Base-by-base conservation (phyloP, 2,797 vertebrate genomes). In the Fringilla coelebs region DNA sequence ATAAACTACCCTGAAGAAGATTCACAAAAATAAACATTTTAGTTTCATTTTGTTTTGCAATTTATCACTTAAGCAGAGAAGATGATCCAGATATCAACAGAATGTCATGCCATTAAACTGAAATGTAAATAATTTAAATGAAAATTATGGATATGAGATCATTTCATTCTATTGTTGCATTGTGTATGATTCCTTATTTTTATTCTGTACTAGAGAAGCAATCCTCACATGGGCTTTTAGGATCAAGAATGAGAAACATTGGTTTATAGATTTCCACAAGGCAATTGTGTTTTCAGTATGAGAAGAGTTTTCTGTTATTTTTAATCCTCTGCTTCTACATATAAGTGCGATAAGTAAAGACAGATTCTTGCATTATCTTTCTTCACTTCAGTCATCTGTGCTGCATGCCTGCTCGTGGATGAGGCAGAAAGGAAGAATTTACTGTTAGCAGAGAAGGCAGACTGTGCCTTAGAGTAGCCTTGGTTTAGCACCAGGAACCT, bases 1-100 rank as follows among this genome's bases (percentile, higher is more conserved):
- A 84, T 89, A 93, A 97, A 88, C 85, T 68, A n/a, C 91, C 72
- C 89, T 78, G 95, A 96, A 86, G 96, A 94, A 92, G 90, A 80
- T 38, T 67, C 82, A 54, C 49, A 86, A 91, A 96, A 93, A 93
- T 85, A 90, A 72, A 94, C 81, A 65, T 92, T 97, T 97, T 67
- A 95, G 46, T 71, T 90, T 66, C 3, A 36, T 98, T 98, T 90
- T 96, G 94, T 14, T 92, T 93, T 79, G 57, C 73, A 72, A 75
- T 65, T 91, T 92, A 28, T 75, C 67, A 26, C 28, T 76, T 82
- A 28, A 84, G 18, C 41, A 73, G 85, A 55, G 63, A 46, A 86
- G 75, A 88, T 90, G 57, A 41, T 88, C 70, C 85, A 94, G 43
- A 63, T 74, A 36, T n/a, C 81, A 85, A 96, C n/a, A 83, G 49